These are phyloP conservation scores for Caiman crocodilus DNA, from an alignment of 2,797 vertebrate genomes.

Conservation along the genomic window DNA sequence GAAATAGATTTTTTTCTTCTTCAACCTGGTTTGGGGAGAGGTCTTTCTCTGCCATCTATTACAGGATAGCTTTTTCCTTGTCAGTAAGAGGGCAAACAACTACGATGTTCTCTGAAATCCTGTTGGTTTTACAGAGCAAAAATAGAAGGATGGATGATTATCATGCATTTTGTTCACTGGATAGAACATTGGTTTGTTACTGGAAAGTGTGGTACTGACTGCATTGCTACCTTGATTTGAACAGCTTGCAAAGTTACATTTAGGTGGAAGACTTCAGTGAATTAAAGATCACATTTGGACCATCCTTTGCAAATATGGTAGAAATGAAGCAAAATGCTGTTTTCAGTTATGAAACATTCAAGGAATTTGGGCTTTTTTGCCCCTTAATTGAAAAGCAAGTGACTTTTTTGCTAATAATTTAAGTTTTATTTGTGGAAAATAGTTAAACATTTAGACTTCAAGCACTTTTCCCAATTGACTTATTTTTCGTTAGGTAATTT, in stretches of 20 bases:
- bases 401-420: not conserved
- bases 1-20: not conserved
- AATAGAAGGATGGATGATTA: not conserved
- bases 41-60: not conserved
- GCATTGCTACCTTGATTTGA: not conserved
- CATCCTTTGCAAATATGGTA: too few species aligned
- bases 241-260: not conserved
- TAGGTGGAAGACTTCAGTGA: not conserved
- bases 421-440: not conserved
- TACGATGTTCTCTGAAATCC: not conserved
- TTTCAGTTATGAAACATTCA: too few species aligned
- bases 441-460: not conserved
- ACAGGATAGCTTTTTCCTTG: not conserved
- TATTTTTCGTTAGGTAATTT: not conserved
- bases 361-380: too few species aligned
- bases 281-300: not conserved
- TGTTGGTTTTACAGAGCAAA: not conserved
- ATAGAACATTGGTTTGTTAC: not conserved
- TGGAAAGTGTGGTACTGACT: not conserved
- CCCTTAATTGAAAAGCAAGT: too few species aligned
- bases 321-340: too few species aligned
- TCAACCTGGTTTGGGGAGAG: not conserved
- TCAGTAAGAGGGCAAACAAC: not conserved
- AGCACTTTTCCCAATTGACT: not conserved
- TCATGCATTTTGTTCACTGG: not conserved